Conservation (phyloP, 2,797 vertebrate species). For the Sebastes minor region DNA sequence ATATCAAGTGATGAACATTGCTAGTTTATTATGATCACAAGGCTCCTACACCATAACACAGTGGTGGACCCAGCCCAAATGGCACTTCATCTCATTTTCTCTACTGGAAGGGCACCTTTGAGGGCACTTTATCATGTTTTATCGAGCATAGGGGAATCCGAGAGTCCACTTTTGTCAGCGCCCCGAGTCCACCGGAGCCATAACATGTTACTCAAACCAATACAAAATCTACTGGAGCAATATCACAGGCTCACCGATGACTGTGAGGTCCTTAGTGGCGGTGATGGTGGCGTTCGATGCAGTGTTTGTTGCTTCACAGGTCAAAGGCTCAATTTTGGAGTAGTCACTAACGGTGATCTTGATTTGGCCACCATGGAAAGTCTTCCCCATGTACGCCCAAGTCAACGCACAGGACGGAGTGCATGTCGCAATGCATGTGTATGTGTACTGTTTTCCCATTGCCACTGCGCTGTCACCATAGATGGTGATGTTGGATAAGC, state of each 20-base stretch:
- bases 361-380: background rate
- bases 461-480: constrained; percentile 16
- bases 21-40: background rate
- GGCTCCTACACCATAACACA: background rate
- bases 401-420: constrained; percentile 25
- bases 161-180: background rate
- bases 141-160: background rate
- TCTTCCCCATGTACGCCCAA: constrained; percentile 43
- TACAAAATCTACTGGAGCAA: background rate
- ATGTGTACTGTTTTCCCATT: constrained; percentile 15
- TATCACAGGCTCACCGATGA: constrained; percentile 23
- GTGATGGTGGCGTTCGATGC: background rate
- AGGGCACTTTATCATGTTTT: background rate
- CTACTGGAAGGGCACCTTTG: no score
- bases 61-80: background rate
- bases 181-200: background rate
- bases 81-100: no score
- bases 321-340: constrained; percentile 6
- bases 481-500: constrained; percentile 6
- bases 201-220: background rate
- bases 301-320: constrained; percentile 33
- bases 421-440: constrained; percentile 26
- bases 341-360: background rate
- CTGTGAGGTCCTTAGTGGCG: constrained; percentile 2
- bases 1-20: background rate